Base-by-base conservation (phyloP, 2,113 vertebrate genomes). In the Pipra filicauda region DNA sequence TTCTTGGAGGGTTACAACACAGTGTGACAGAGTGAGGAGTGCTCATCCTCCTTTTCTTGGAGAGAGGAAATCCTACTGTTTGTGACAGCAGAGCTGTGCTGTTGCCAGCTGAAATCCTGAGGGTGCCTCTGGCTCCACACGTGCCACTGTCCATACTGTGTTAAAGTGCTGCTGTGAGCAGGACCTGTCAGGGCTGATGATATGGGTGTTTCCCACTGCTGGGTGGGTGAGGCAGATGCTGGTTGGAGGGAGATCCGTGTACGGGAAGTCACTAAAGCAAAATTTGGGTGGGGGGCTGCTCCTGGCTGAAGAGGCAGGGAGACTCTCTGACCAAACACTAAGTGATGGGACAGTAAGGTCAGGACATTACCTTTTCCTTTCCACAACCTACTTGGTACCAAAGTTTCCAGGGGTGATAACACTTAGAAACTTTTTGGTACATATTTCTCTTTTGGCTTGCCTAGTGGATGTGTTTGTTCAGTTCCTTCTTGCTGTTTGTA, bases 141-240 rank as follows among this genome's bases (percentile, higher is more conserved):
- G 20, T 1, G 2, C 22, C 2, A 0, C 22, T 24, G 39, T 43
- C 73, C 16, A 8, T 19, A 2, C 12, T 3, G 8, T 6, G 19
- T 35, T 10, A n/a, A 67, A 58, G 23, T 22, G 18, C 54, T 90
- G 44, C 51, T 55, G 46, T 33, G 46, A 57, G 19, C 10, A 51
- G 46, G 27, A 65, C 4, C 3, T 5, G 20, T 26, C 51, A 31
- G 59, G 51, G 49, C 41, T 62, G 64, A 44, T 1, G 9, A 5
- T 20, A 15, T 1, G 4, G 49, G 18, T 31, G 3, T 39, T 82
- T 85, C 62, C 33, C 21, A 30, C 26, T 0, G 2, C 58, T 83
- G 62, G n/a, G 18, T 11, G 52, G 8, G 30, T 8, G 19, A 77
- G 46, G n/a, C 8, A 41, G 33, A 6, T 65, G 58, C 37, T 86